phyloP scores from a whole-genome alignment of 1,140 invertebrate species.

The Aphaenogaster rudis region DNA sequence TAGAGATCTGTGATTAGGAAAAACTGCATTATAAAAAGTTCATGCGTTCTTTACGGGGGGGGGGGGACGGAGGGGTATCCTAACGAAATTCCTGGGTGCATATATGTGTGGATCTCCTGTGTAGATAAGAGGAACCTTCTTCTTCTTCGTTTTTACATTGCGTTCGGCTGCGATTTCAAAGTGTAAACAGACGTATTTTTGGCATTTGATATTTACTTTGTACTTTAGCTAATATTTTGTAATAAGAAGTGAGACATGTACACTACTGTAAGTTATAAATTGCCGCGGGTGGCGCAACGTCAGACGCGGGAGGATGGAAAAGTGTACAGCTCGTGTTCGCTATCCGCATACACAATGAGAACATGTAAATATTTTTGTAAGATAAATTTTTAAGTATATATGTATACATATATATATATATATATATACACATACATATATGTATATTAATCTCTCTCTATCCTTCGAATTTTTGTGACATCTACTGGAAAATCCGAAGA shows the following conservation, averaged over 20 bases:
- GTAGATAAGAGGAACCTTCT: neutral
- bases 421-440: conserved; percentile 25
- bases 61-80: conserved; percentile 5
- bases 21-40: conserved; percentile 57
- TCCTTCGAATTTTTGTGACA: neutral
- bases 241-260: conserved; percentile 68
- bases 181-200: conserved; percentile 78
- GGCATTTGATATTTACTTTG: conserved; percentile 76
- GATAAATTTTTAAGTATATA: conserved; percentile 67
- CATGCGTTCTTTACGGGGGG: conserved; percentile 32
- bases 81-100: conserved; percentile 33
- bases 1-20: conserved; percentile 70
- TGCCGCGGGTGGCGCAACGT: conserved; percentile 43
- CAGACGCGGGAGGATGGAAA: conserved; percentile 14
- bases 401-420: neutral
- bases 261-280: conserved; percentile 73
- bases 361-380: conserved; percentile 79
- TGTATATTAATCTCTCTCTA: conserved; percentile 46
- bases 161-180: conserved; percentile 65
- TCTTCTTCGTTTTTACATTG: conserved; percentile 37
- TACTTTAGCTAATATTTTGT: conserved; percentile 77
- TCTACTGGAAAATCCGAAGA: neutral
- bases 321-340: conserved; percentile 72
- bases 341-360: conserved; percentile 56
- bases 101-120: conserved; percentile 43